A percentile compares a stretch with the other conserved stretches of the same genome.
These are phyloP conservation scores for Plebejus melissa DNA, from an alignment of 2,888 invertebrate species.

Conservation along the genomic window DNA sequence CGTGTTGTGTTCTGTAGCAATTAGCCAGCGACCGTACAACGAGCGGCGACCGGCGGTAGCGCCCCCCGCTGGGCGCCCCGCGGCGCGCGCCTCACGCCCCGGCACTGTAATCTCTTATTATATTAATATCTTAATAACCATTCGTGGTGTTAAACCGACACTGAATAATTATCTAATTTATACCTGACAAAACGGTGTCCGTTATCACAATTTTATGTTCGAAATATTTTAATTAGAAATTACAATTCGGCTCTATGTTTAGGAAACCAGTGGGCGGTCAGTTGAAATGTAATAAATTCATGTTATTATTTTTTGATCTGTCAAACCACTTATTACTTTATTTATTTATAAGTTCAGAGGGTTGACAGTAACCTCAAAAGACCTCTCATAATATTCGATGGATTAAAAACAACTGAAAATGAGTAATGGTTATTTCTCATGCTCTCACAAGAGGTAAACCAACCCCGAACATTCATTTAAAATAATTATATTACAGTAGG, in stretches of 20 bases:
- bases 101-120: conserved; percentile 48
- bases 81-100: conserved; percentile 51
- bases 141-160: conserved; percentile 63
- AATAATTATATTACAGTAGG: background rate
- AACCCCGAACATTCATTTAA: too few species aligned
- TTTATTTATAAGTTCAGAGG: too few species aligned
- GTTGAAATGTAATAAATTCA: background rate
- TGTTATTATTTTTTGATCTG: background rate
- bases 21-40: conserved; percentile 43
- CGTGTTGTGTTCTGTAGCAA: conserved; percentile 43
- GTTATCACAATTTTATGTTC: conserved; percentile 40
- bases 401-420: too few species aligned
- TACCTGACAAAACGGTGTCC: conserved; percentile 47
- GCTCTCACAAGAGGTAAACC: too few species aligned
- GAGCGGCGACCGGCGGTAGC: conserved; percentile 53
- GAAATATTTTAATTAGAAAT: conserved; percentile 30
- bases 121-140: conserved; percentile 73
- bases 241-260: conserved; percentile 10
- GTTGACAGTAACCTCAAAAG: too few species aligned
- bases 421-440: too few species aligned
- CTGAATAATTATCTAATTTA: conserved; percentile 62
- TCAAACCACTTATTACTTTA: background rate
- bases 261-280: conserved; percentile 8
- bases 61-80: conserved; percentile 68
- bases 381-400: too few species aligned